Conservation (phyloP, 2,797 vertebrate species). For the Labroides dimidiatus region DNA sequence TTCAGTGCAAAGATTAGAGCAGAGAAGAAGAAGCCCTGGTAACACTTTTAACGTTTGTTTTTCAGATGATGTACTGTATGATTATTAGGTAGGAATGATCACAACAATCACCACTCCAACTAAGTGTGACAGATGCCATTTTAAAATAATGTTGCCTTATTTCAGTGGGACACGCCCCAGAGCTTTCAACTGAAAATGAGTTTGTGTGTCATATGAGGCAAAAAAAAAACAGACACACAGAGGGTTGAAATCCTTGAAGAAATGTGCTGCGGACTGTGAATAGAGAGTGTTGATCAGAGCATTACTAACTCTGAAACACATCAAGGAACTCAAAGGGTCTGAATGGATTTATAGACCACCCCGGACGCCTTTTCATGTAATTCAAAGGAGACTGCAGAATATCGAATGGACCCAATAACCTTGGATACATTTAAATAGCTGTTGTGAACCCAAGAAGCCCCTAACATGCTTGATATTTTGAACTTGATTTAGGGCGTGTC, state of each 20-base stretch:
- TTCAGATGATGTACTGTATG: constrained; percentile 62
- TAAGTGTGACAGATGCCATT: constrained; percentile 79
- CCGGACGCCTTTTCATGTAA: constrained; percentile 72
- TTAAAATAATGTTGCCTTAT: constrained; percentile 83
- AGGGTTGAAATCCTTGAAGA: constrained; percentile 60
- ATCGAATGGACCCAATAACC: constrained; percentile 65
- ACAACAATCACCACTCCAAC: constrained; percentile 70
- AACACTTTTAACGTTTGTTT: constrained; percentile 55
- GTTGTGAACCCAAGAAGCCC: constrained; percentile 75
- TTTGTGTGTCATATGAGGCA: constrained; percentile 64
- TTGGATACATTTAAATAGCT: constrained; percentile 76
- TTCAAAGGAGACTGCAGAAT: constrained; percentile 70
- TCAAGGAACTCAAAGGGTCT: constrained; percentile 72
- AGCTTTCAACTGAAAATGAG: constrained; percentile 66
- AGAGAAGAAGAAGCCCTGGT: constrained; percentile 30
- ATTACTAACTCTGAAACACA: constrained; percentile 67
- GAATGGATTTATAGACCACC: constrained; percentile 67
- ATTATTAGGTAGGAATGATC: constrained; percentile 58
- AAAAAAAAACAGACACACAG: constrained; percentile 51
- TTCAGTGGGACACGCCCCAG: constrained; percentile 73
- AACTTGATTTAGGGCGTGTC: constrained; percentile 79
- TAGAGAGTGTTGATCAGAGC: constrained; percentile 66
- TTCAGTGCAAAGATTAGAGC: constrained; percentile 49
- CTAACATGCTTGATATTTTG: constrained; percentile 78
- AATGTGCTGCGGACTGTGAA: constrained; percentile 66